A percentile compares a stretch with the other conserved stretches of the same genome.
phyloP scores from a whole-genome alignment of 2,797 vertebrate genomes.

The Peromyscus aztecus region DNA sequence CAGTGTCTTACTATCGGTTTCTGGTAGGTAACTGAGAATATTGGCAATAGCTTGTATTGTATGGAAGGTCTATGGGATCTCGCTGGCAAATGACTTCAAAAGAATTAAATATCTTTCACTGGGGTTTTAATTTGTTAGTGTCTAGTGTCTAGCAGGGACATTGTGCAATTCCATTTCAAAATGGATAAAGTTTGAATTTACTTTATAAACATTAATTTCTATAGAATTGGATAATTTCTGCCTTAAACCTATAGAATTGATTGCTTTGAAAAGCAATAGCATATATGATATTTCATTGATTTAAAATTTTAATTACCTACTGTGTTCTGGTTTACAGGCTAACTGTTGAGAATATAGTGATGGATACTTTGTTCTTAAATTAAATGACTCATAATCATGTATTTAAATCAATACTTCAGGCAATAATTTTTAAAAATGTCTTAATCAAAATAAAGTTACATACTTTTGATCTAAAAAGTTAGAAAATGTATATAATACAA shows the following conservation, averaged over 20 bases:
- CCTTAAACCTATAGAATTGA: background rate
- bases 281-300: background rate
- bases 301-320: background rate
- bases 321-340: background rate
- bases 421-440: background rate
- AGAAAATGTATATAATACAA: background rate
- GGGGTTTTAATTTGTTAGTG: background rate
- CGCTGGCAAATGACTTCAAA: background rate
- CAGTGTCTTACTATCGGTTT: background rate
- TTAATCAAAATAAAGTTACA: background rate
- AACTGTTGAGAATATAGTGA: background rate
- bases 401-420: background rate
- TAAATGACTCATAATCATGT: background rate
- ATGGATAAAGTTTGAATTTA: background rate
- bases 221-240: background rate
- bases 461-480: background rate
- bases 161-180: background rate
- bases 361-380: background rate
- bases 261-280: slow-evolving; percentile 4
- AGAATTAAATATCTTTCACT: background rate
- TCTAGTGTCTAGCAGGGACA: background rate
- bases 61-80: background rate
- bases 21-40: background rate
- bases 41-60: background rate
- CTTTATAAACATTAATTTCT: background rate